Conservation (phyloP, 1,140 invertebrate genomes). For the Diorhabda carinulata region DNA sequence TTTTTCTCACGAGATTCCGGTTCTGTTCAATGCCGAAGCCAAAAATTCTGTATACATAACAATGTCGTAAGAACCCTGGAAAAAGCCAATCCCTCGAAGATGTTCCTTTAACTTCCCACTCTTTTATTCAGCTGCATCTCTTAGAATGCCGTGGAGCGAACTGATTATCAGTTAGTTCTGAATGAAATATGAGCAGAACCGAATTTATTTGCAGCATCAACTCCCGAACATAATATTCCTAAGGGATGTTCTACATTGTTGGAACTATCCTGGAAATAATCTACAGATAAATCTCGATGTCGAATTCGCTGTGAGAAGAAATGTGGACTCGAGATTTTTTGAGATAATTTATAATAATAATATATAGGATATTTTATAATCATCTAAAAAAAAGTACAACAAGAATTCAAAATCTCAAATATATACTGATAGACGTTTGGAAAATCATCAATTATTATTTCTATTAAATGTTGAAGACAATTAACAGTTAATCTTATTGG, state of each 20-base stretch:
- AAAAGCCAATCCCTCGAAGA: background rate
- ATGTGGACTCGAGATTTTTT: background rate
- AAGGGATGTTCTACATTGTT: background rate
- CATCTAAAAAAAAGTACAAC: background rate
- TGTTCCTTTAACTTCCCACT: background rate
- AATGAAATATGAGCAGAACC: conserved; percentile 4
- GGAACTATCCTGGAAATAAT: background rate
- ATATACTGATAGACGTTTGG: background rate
- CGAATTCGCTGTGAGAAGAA: background rate
- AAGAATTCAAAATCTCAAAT: background rate
- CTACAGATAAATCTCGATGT: background rate
- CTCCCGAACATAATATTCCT: conserved; percentile 1
- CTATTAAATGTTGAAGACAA: too few species aligned
- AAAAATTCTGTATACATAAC: conserved; percentile 8
- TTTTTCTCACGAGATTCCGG: background rate
- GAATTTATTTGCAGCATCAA: conserved; percentile 7
- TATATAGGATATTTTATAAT: background rate
- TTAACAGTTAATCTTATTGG: background rate
- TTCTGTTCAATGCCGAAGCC: background rate
- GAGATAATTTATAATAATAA: background rate
- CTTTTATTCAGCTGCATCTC: background rate
- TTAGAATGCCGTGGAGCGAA: background rate
- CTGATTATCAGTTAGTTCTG: conserved; percentile 7
- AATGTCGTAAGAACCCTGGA: background rate
- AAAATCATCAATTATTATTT: too few species aligned